phyloP scores from a whole-genome alignment of 2,888 invertebrate genomes.

The Osedax frankpressi region DNA sequence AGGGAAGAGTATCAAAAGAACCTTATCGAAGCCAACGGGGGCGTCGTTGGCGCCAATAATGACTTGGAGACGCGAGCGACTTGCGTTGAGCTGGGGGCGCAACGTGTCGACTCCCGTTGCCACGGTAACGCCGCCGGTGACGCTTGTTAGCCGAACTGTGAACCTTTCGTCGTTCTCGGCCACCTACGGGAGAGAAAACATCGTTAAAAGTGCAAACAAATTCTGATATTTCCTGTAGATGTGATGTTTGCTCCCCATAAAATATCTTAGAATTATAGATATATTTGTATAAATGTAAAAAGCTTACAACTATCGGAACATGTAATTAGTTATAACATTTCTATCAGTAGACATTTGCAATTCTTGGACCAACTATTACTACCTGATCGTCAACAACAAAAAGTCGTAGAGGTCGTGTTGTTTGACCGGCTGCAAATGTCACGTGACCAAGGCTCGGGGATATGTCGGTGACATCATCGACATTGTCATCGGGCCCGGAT shows the following conservation, averaged over 20 bases:
- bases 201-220: background rate
- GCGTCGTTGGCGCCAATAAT: slow-evolving; percentile 39
- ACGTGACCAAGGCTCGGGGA: slow-evolving; percentile 30
- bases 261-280: too few species aligned
- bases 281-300: too few species aligned
- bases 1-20: too few species aligned
- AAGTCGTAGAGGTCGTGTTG: slow-evolving; percentile 29
- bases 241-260: too few species aligned
- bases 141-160: slow-evolving; percentile 30
- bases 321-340: too few species aligned
- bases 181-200: slow-evolving; percentile 27
- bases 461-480: slow-evolving; percentile 30
- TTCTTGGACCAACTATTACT: too few species aligned
- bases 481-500: slow-evolving; percentile 19
- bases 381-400: slow-evolving; percentile 34
- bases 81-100: slow-evolving; percentile 18
- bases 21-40: slow-evolving; percentile 38
- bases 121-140: slow-evolving; percentile 30
- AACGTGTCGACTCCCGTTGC: slow-evolving; percentile 12
- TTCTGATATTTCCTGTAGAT: background rate
- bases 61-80: slow-evolving; percentile 25
- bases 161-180: slow-evolving; percentile 40
- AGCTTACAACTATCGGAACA: too few species aligned
- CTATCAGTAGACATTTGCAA: too few species aligned
- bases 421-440: slow-evolving; percentile 30